Base-by-base conservation (phyloP, 2,888 invertebrate species). In the Bombyx huttoni region DNA sequence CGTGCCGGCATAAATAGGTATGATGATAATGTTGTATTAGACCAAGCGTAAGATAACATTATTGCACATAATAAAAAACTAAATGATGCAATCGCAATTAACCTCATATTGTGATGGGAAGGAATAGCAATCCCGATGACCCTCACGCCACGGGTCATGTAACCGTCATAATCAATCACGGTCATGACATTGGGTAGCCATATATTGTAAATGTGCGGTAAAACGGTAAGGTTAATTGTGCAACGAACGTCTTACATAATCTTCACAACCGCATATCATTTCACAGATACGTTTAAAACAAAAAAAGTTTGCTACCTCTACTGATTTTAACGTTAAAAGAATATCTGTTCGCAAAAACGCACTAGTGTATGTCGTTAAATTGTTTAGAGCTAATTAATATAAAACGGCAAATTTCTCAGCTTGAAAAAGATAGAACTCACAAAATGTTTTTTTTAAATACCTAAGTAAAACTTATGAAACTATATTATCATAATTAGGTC, bases 161-260 rank as follows among this genome's bases (percentile, higher is more conserved):
- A 74, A 73, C 75, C 65, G 66, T 63, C 63, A 67, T 63, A 64
- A 58, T 56, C 56, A 63, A 69, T 68, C 75, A 81, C 67, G 84
- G 79, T 81, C 83, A 58, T 80, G 85, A 85, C 84, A 81, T 84
- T 86, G 86, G 65, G 58, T 54, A 63, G 68, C 67, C 68, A 63
- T 40, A 10, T 10, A 40, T 10, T 40, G 40, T 40, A 40, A 3
- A 40, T 40, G 40, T 40, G 12, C 66, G 61, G 65, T 65, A 72
- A 70, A 72, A 58, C 64, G 53, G 59, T 59, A 62, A 61, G 60
- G 61, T 54, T 56, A 51, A 53, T 76, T 68, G 68, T 67, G 73
- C 64, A 74, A 78, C 59, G 56, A 58, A 60, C 59, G 56, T 58
- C 54, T 79, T 80, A 78, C 70, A 75, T 82, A 80, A 81, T 50